Conservation (phyloP, 2,797 vertebrate genomes). For the Acipenser ruthenus region DNA sequence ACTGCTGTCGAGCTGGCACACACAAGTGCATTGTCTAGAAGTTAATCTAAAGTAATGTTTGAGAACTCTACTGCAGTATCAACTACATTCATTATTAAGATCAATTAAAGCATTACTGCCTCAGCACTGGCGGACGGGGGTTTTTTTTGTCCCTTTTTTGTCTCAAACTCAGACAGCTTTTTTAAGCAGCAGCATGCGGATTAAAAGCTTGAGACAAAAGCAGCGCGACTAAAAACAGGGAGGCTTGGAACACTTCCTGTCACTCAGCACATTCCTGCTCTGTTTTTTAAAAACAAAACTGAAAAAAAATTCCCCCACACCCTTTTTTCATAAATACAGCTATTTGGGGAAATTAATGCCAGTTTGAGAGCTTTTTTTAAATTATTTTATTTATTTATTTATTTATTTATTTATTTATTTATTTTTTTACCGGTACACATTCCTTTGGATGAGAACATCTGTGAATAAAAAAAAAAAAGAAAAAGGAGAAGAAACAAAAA, state of each 20-base stretch:
- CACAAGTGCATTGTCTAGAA: not conserved
- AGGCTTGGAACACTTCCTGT: conserved; percentile 67
- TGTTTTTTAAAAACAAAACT: conserved; percentile 21
- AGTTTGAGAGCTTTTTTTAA: conserved; percentile 16
- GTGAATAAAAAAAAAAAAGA: conserved; percentile 23
- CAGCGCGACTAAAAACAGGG: conserved; percentile 49
- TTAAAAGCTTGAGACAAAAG: conserved; percentile 71
- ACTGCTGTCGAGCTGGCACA: not conserved
- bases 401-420: conserved; percentile 16
- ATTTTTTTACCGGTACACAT: conserved; percentile 22
- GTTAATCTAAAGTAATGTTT: not conserved
- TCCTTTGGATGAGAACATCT: conserved; percentile 42
- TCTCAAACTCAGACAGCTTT: conserved; percentile 52
- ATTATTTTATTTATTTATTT: not conserved
- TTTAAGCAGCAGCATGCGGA: conserved; percentile 46
- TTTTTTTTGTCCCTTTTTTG: conserved; percentile 26
- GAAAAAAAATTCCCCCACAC: conserved; percentile 36
- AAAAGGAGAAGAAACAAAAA: not conserved
- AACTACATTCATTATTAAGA: not conserved
- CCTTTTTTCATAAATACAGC: conserved; percentile 47
- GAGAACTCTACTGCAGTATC: not conserved
- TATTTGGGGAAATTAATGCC: conserved; percentile 10
- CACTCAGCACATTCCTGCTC: conserved; percentile 69
- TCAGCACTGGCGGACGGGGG: not conserved
- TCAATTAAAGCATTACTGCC: not conserved